Evolutionary conservation across 2,888 invertebrate genomes (phyloP), one percentile per base, ranked within the genome.

Genomic region (Cabera pusaria): DNA sequence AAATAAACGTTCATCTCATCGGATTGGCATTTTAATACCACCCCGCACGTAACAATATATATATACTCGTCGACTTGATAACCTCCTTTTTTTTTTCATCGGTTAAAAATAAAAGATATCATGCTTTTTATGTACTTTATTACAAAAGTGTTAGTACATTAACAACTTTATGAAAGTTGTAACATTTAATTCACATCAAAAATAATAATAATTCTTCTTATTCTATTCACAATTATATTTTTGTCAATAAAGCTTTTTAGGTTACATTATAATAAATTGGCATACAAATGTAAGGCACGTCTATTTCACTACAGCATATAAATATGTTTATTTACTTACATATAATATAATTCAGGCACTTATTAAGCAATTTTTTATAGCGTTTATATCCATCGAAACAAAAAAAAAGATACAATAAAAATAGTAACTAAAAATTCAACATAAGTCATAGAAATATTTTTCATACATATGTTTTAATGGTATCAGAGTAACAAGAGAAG

Each of bases 151-250:
- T 78, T 77, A 77, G 73, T 75, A 58, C 52, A 70, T 71, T 71
- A 69, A 66, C 70, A 77, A 78, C 77, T 78, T 72, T 79, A 78
- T 76, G 68, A 74, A 79, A 72, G 68, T 73, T 71, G 68, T 62
- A 64, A 67, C 56, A 65, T 64, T 53, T 49, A 61, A 61, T 67
- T 61, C 47, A 72, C 68, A 71, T 73, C 61, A 65, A 74, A 76
- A 75, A 71, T 72, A 67, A 64, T 56, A 43, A 50, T 49, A 54
- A 49, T 56, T 52, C 52, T 44, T 19, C 44, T 49, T 57, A 59
- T 26, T 46, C 29, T 33, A 38, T 43, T 37, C 29, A 44, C 37
- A 38, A 34, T 47, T 50, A 56, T 44, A 40, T 49, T 43, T 52
- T 35, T 39, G 51, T 56, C 55, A 54, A 53, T 56, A 53, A 52